A percentile compares a stretch with the other conserved stretches of the same genome.
phyloP scores from a whole-genome alignment of 2,113 vertebrate species.

The Pseudopodoces humilis region DNA sequence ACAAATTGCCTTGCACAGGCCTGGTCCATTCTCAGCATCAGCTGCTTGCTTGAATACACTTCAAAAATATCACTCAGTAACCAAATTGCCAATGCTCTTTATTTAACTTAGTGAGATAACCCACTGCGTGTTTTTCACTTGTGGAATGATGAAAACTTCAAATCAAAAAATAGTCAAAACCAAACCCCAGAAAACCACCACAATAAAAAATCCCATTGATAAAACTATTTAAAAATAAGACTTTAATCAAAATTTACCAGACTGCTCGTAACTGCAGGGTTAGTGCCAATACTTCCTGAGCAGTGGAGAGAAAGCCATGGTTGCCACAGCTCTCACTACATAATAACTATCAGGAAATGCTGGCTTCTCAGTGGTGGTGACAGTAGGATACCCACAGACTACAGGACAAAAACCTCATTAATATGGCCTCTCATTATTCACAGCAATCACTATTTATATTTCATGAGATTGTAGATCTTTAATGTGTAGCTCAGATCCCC shows the following conservation, averaged over 20 bases:
- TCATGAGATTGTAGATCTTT: background rate
- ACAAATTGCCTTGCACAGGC: background rate
- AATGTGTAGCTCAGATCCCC: background rate
- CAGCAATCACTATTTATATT: background rate
- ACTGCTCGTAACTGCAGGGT: background rate
- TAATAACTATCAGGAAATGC: background rate
- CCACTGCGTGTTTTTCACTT: background rate
- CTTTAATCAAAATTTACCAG: background rate
- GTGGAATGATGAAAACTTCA: background rate
- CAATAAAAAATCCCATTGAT: background rate
- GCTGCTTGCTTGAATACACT: background rate
- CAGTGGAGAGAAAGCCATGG: background rate
- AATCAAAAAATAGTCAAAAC: background rate
- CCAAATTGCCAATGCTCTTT: background rate
- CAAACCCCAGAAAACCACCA: background rate
- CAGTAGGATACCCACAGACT: background rate
- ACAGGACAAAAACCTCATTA: background rate
- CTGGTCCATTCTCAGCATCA: background rate
- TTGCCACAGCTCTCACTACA: background rate
- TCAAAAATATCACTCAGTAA: background rate
- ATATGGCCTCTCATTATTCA: background rate
- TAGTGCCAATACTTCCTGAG: background rate
- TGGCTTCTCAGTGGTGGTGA: background rate
- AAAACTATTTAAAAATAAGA: background rate
- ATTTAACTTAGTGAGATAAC: background rate